Percentiles rank a stretch among this genome's conserved stretches.
Conservation (phyloP, 2,888 invertebrate species). For the Malacosoma neustria region DNA sequence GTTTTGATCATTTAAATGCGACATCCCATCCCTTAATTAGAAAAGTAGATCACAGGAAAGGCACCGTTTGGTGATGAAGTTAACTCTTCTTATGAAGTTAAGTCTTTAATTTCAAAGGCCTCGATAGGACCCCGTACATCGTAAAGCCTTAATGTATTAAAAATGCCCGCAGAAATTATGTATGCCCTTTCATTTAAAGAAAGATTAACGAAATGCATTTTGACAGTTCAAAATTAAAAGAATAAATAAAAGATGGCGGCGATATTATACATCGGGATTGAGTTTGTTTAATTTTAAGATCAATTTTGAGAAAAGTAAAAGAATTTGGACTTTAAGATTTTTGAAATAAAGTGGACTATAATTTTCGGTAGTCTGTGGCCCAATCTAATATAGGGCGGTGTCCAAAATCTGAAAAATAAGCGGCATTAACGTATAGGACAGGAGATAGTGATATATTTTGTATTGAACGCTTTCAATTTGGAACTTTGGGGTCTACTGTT, state of each 20-base stretch:
- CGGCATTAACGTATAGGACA: constrained; percentile 35
- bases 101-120: no score
- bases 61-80: no score
- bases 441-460: constrained; percentile 16
- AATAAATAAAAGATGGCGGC: constrained; percentile 12
- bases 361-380: constrained; percentile 18
- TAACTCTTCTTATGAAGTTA: no score
- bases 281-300: constrained; percentile 28
- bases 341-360: constrained; percentile 14
- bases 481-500: no score
- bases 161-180: neutral
- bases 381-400: constrained; percentile 61
- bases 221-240: constrained; percentile 23
- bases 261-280: constrained; percentile 1
- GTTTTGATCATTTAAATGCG: no score
- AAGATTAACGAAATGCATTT: constrained; percentile 18
- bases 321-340: constrained; percentile 21
- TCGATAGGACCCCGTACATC: no score
- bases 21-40: no score
- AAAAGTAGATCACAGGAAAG: no score
- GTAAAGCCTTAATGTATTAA: neutral
- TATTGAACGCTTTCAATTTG: no score
- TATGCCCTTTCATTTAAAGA: neutral
- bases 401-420: constrained; percentile 45
- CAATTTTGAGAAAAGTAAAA: constrained; percentile 4